Percentiles rank a stretch among this genome's conserved stretches.
These are phyloP conservation scores for Apteryx owenii DNA, from an alignment of 2,113 vertebrate species.

Conservation along the genomic window DNA sequence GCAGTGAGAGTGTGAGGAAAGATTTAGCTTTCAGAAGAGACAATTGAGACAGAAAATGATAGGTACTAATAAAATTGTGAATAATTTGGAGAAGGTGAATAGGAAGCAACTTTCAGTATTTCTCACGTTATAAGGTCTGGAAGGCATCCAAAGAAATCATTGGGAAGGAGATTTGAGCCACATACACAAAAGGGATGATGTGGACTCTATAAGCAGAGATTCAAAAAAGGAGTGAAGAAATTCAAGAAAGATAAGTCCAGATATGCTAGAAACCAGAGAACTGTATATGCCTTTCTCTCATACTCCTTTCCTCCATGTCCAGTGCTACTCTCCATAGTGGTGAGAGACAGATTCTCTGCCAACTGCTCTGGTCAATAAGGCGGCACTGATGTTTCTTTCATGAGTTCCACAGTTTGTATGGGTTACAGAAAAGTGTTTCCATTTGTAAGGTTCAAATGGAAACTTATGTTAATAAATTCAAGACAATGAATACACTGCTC, in stretches of 20 bases:
- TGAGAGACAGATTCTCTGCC: not conserved
- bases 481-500: not conserved
- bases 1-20: not conserved
- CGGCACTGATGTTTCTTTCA: not conserved
- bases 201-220: fast-evolving
- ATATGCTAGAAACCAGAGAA: not conserved
- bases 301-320: not conserved
- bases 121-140: not conserved
- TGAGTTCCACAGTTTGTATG: not conserved
- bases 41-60: not conserved
- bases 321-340: not conserved
- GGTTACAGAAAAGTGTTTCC: not conserved
- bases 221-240: not conserved
- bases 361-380: not conserved
- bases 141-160: not conserved
- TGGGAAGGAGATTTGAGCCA: not conserved
- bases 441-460: not conserved
- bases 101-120: not conserved
- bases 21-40: not conserved
- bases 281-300: not conserved
- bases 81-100: not conserved
- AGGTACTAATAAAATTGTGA: not conserved
- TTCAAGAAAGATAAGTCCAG: not conserved
- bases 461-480: not conserved
- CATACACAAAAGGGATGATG: not conserved